Evolutionary conservation across 53 echinoderm and acorn worm species (phyloP), one percentile per base, ranked within the genome.

Genomic region (Zoroaster sp.): DNA sequence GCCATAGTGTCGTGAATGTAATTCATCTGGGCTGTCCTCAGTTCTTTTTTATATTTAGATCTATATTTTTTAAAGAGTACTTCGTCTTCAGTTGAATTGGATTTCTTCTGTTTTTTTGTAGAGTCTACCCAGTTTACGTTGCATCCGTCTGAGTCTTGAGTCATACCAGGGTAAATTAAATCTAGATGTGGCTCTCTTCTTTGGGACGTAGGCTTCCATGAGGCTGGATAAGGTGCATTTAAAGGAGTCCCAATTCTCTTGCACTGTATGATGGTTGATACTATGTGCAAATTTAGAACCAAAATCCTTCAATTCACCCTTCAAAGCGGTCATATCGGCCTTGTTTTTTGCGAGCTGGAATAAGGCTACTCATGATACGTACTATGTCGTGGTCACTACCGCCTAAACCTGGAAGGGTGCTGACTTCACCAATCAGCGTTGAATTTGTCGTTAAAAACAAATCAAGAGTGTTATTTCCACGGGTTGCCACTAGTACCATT

Each of bases 141-240:
- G 46, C 77, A 47, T 77, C 14, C 77, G 77, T 3, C 46, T 46
- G 1, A 77, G 32, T 49, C 51, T 77, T 3, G 23, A 3, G 36
- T 77, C 44, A 77, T 77, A 77, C 77, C 77, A 77, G 1, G 77
- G 77, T 4, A 77, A 28, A 14, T 77, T 77, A 14, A 42, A 28
- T 51, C 77, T 77, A 35, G 77, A 49, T n/a, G 77, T 18, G 28
- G 77, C 9, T 20, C 6, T 21, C 52, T 77, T 77, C 10, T 46
- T 77, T 47, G 46, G 77, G 34, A 77, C 44, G 77, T 35, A 47
- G 3, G 40, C 23, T 2, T 77, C 51, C 77, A 77, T 77, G 13
- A 77, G 52, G 14, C 35, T 31, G 52, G 23, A 46, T 15, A 77
- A 31, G 25, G 40, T 77, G 33, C 34, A 18, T 25, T 77, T 77